Evolutionary conservation across 2,888 invertebrate genomes (phyloP), one percentile per base, ranked within the genome.

Genomic region (Xestobium rufovillosum): DNA sequence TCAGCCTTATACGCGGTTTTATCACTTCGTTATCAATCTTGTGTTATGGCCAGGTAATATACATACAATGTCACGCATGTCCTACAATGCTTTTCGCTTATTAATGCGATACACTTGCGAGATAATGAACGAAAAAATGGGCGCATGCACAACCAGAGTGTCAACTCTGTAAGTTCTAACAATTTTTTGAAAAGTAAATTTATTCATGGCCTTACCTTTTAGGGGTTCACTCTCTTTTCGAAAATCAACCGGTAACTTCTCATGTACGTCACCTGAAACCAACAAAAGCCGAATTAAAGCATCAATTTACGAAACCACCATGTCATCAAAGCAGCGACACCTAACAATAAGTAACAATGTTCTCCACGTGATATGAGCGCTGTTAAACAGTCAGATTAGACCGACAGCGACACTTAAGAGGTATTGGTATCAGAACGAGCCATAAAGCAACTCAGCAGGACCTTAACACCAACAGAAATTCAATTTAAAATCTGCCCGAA

Each of bases 41-140:
- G 48, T 48, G 52, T 51, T 50, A 53, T 52, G 50, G 43, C 51
- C 43, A 48, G 53, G 52, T 61, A 62, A 63, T 63, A 62, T 63
- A 60, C 63, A 63, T 63, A 63, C 61, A 61, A 61, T 63, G 61
- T 63, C 63, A 62, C 61, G 61, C 59, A 60, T 56, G 57, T 50
- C 53, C 56, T 44, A 59, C 60, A 60, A 59, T 59, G 59, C 56
- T 51, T 61, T 63, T 61, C n/a, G 60, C 59, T 61, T 61, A 63
- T 60, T 63, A 61, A 63, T 63, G 61, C 59, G 59, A 57, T 50
- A 36, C 14, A 27, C 23, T 17, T 16, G 14, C 10, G 26, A 28
- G 29, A 17, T 28, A 26, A 37, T 31, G 17, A 37, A 14, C 13
- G 27, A 14, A 6, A 16, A 25, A 38, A 28, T 32, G 32, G 23